Conservation (phyloP, 2,797 vertebrate species). For the Hydrocynus forskahlii region DNA sequence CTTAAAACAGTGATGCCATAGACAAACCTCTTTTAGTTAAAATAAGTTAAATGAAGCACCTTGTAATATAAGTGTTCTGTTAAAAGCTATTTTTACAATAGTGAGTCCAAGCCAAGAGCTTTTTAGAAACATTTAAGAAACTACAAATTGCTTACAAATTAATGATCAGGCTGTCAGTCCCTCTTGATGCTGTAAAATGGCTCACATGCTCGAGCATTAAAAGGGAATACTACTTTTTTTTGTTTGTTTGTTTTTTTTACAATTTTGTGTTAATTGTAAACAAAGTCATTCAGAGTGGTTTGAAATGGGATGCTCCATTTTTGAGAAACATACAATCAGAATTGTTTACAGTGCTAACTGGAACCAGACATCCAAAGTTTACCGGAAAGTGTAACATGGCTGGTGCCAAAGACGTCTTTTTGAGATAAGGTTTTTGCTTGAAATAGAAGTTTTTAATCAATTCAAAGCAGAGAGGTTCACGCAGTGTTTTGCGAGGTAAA, state of each 20-base stretch:
- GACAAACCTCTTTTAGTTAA: background rate
- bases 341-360: background rate
- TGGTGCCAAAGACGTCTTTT: too few relatives aligned
- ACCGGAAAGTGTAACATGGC: too few relatives aligned
- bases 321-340: background rate
- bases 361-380: background rate
- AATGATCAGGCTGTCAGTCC: background rate
- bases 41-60: background rate
- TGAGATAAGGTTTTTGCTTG: too few relatives aligned
- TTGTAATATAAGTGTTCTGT: background rate
- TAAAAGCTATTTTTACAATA: background rate
- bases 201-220: background rate
- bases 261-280: too few relatives aligned
- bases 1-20: background rate
- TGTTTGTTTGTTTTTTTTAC: background rate
- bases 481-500: too few relatives aligned
- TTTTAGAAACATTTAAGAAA: background rate
- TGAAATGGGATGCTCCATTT: background rate
- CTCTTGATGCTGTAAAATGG: constrained; percentile 5
- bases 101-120: background rate
- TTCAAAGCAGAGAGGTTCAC: too few relatives aligned
- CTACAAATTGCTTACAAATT: background rate
- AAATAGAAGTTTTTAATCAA: too few relatives aligned
- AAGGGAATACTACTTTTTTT: background rate
- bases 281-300: background rate